Evolutionary conservation across 2,888 invertebrate genomes (phyloP), one percentile per base, ranked within the genome.

Genomic region (Plebejus melissa): DNA sequence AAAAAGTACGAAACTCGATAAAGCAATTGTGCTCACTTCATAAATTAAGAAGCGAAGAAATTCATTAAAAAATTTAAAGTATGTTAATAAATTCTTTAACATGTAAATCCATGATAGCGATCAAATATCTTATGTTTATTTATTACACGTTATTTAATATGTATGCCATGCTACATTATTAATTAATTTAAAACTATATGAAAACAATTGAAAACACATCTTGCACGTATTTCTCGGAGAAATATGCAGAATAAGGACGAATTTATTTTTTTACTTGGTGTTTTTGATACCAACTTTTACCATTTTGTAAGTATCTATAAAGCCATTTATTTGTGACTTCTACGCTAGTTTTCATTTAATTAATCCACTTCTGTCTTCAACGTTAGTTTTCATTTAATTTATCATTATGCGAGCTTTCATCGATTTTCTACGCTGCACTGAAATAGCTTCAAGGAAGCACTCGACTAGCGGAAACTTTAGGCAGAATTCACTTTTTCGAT

Each of bases 61-160:
- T 65, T 65, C 16, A 65, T 36, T 65, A 65, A 36, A 65, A 36
- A 32, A 65, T 32, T 65, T 65, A 65, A 65, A 32, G 13, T 65
- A 65, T 65, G 65, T 32, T 32, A 65, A 65, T 32, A 65, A 65
- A 65, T 65, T 65, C 65, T 65, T 65, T 36, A 65, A 65, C 65
- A 65, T 65, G 65, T 65, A 65, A 65, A 65, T 65, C 65, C 65
- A 65, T 13, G 65, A 65, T 65, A 65, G 32, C 65, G 32, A 65
- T 65, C 32, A 32, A 65, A 65, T 65, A 36, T 65, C 65, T 36
- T 65, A 65, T 65, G 65, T 36, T 65, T 65, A 65, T 65, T 65
- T 65, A 65, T 65, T 36, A 65, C 65, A 65, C 32, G 16, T 65
- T 65, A 65, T 36, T 65, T 32, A 65, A 36, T 32, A 65, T 36